Percentiles rank a stretch among this genome's conserved stretches.
Evolutionary conservation across 2,113 vertebrate species (phyloP).

Genomic region (Circaetus gallicus): DNA sequence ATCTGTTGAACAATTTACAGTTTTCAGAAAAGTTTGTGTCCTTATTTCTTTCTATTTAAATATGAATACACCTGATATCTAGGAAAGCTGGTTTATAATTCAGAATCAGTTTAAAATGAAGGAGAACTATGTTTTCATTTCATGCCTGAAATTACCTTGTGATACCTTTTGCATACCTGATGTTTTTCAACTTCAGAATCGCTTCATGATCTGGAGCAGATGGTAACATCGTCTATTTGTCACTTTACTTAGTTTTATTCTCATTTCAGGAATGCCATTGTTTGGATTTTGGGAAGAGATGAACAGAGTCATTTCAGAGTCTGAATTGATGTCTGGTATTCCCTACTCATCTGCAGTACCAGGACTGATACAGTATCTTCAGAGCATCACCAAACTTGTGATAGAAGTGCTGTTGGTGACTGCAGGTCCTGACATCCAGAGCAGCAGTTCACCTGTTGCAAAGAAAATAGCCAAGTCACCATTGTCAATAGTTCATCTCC

Average conservation of each 20-base stretch:
- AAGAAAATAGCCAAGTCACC: background rate
- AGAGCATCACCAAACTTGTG: slow-evolving; percentile 82
- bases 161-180: background rate
- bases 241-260: background rate
- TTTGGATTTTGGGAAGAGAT: slow-evolving; percentile 75
- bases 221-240: background rate
- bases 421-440: background rate
- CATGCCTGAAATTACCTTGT: background rate
- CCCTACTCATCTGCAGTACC: slow-evolving; percentile 62
- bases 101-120: background rate
- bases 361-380: slow-evolving; percentile 85
- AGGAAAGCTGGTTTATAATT: background rate
- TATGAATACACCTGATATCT: background rate
- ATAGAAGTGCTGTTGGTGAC: slow-evolving; percentile 57
- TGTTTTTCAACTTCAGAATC: background rate
- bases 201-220: background rate
- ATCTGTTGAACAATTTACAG: background rate
- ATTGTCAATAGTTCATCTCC: slow-evolving; percentile 63
- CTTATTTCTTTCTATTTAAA: background rate
- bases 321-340: slow-evolving; percentile 74
- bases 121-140: background rate
- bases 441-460: slow-evolving; percentile 2
- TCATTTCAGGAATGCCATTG: slow-evolving; percentile 72
- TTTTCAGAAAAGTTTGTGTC: background rate
- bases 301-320: slow-evolving; percentile 71